A percentile compares a stretch with the other conserved stretches of the same genome.
These are phyloP conservation scores for Thalpophila matura DNA, from an alignment of 2,888 invertebrate species.

Conservation along the genomic window DNA sequence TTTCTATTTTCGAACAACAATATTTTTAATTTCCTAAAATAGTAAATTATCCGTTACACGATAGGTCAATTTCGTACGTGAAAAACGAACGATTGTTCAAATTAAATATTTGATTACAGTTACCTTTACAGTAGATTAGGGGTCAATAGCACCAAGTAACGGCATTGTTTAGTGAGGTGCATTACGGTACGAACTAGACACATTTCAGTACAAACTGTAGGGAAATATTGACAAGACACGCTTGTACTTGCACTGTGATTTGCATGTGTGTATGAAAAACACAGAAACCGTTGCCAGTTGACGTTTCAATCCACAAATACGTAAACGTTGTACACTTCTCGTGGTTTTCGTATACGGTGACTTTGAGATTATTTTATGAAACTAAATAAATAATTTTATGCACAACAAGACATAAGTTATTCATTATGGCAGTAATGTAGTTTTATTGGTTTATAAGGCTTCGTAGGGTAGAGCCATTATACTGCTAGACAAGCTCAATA, in stretches of 20 bases:
- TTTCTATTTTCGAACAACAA: conserved; percentile 39
- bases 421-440: neutral
- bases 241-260: conserved; percentile 7
- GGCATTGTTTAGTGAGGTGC: conserved; percentile 67
- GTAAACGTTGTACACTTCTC: too few relatives aligned
- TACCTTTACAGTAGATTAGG: conserved; percentile 82
- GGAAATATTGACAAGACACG: conserved; percentile 15
- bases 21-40: conserved; percentile 51
- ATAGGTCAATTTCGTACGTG: conserved; percentile 75
- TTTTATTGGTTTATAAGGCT: neutral
- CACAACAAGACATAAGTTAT: neutral
- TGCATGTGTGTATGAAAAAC: conserved; percentile 25
- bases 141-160: conserved; percentile 79
- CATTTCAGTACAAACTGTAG: conserved; percentile 32
- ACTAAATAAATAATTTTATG: neutral
- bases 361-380: neutral
- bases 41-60: conserved; percentile 62
- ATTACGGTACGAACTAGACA: conserved; percentile 49
- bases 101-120: conserved; percentile 87
- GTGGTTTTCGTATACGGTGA: neutral
- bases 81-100: conserved; percentile 75
- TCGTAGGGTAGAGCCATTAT: too few relatives aligned
- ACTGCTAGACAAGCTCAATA: neutral
- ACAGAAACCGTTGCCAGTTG: neutral
- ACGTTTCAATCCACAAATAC: neutral